phyloP scores from a whole-genome alignment of 1,140 invertebrate genomes.

The Steinernema feltiae region DNA sequence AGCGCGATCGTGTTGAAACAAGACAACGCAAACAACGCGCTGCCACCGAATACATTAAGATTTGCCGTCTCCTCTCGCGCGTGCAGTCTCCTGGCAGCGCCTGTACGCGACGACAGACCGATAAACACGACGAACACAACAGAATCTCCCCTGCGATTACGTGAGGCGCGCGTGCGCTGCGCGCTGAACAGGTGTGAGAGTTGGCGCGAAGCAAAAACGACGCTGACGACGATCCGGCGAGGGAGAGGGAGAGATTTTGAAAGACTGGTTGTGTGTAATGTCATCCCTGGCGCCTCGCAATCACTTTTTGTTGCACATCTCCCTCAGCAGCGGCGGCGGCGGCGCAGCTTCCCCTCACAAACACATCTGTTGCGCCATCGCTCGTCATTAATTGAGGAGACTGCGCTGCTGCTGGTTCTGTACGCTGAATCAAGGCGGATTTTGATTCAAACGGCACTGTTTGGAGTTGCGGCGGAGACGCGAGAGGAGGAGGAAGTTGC shows the following conservation, averaged over 20 bases:
- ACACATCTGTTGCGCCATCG: constrained; percentile 8
- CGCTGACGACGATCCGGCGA: neutral
- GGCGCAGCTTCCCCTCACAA: too few species aligned
- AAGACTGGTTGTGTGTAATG: constrained; percentile 15
- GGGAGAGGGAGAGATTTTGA: neutral
- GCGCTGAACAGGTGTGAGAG: constrained; percentile 10
- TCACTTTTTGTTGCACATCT: too few species aligned
- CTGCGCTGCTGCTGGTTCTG: too few species aligned
- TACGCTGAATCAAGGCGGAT: neutral
- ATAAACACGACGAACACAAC: too few species aligned
- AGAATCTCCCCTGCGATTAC: too few species aligned
- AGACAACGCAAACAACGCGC: neutral
- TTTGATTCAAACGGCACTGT: neutral
- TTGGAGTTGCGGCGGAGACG: neutral
- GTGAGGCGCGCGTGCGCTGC: neutral
- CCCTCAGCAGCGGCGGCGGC: too few species aligned
- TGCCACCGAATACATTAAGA: neutral
- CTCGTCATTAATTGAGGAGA: neutral
- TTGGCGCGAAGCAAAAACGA: constrained; percentile 12
- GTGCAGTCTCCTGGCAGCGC: too few species aligned
- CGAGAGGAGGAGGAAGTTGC: neutral
- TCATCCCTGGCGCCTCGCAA: neutral
- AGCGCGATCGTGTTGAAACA: constrained; percentile 3
- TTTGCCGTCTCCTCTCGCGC: too few species aligned
- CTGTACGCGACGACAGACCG: too few species aligned